phyloP scores from a whole-genome alignment of 2,888 invertebrate species.

The Caenorhabditis sp. region DNA sequence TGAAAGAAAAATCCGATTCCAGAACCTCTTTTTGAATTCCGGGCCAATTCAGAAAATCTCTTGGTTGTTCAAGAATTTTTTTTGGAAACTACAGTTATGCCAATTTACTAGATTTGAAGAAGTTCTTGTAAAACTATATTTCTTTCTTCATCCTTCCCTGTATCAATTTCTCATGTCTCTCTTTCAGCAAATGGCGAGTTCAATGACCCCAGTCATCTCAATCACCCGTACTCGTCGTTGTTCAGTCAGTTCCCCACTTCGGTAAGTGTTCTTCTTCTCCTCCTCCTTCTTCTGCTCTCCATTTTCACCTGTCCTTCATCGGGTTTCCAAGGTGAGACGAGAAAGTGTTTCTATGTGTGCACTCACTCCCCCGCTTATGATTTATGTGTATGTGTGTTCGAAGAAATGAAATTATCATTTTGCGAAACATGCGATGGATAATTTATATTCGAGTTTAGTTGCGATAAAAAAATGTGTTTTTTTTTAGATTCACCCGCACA shows the following conservation, averaged over 20 bases:
- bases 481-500: constrained; percentile 55
- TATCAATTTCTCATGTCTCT: no score
- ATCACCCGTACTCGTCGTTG: constrained; percentile 46
- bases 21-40: no score
- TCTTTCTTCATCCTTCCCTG: no score
- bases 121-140: no score
- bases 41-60: no score
- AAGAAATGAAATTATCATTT: no score
- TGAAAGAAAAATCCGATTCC: no score
- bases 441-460: not conserved
- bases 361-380: not conserved
- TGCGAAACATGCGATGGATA: not conserved
- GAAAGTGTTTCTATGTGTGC: not conserved
- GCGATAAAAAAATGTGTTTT: not conserved
- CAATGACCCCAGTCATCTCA: constrained; percentile 42
- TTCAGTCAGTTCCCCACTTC: constrained; percentile 43
- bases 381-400: not conserved
- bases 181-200: not conserved
- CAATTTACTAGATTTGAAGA: no score
- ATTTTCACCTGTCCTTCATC: constrained; percentile 17
- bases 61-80: no score
- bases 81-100: no score
- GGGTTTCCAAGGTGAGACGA: constrained; percentile 5
- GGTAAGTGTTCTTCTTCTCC: constrained; percentile 18
- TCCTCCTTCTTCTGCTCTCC: not conserved